These are phyloP conservation scores for Atrina japonica DNA, from an alignment of 2,888 invertebrate species.

Conservation along the genomic window DNA sequence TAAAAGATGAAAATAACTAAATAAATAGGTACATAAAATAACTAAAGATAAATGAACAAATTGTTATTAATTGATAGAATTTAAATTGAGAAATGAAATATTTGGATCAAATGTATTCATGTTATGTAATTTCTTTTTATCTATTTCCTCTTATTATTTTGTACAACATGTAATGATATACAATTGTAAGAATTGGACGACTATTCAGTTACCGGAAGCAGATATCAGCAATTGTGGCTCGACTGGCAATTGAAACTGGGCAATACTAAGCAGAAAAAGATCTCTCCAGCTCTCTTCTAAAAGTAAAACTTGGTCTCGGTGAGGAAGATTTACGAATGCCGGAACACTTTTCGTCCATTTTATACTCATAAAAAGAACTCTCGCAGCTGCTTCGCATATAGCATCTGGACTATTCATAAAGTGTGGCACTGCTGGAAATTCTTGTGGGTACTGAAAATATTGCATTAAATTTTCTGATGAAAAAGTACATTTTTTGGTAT, in stretches of 20 bases:
- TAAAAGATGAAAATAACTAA: too few species aligned
- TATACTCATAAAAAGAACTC: slow-evolving; percentile 93
- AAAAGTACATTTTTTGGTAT: not conserved
- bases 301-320: slow-evolving; percentile 87
- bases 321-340: slow-evolving; percentile 87
- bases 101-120: too few species aligned
- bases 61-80: too few species aligned
- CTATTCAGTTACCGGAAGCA: slow-evolving; percentile 71
- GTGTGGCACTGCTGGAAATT: slow-evolving; percentile 60
- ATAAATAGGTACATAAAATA: too few species aligned
- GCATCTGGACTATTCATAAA: slow-evolving; percentile 84
- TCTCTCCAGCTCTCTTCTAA: slow-evolving; percentile 95
- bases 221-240: slow-evolving; percentile 88
- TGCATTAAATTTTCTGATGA: not conserved
- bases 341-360: slow-evolving; percentile 92
- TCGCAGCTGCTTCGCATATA: slow-evolving; percentile 94
- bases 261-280: slow-evolving; percentile 93
- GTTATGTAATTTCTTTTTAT: too few species aligned
- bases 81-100: too few species aligned
- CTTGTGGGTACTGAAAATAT: slow-evolving; percentile 74
- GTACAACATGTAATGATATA: too few species aligned
- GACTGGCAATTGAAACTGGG: slow-evolving; percentile 90
- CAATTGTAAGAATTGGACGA: too few species aligned
- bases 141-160: too few species aligned
- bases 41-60: too few species aligned